A percentile compares a stretch with the other conserved stretches of the same genome.
Conservation (phyloP, 2,888 invertebrate species). For the Glomeris marginata region DNA sequence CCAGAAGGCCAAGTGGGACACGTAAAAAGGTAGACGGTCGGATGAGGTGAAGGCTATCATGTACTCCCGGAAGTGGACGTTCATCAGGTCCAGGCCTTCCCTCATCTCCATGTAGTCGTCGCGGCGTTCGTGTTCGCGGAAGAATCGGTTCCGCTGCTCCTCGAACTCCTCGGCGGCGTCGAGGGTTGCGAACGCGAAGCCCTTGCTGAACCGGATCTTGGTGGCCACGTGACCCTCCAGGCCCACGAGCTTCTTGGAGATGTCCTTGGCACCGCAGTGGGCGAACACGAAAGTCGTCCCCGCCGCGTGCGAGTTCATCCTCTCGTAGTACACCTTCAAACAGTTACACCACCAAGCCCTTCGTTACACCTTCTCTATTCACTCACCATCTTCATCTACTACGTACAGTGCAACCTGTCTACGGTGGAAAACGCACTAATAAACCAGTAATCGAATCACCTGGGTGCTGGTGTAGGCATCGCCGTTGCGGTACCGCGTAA, state of each 20-base stretch:
- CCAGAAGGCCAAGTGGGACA: conserved; percentile 59
- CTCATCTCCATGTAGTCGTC: conserved; percentile 77
- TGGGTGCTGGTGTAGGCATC: conserved; percentile 68
- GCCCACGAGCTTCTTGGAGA: conserved; percentile 52
- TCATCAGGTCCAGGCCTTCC: conserved; percentile 59
- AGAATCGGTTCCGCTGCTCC: conserved; percentile 62
- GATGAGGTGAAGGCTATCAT: conserved; percentile 35
- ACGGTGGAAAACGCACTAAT: too few relatives aligned
- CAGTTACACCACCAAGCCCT: conserved; percentile 5
- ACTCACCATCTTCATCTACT: too few relatives aligned
- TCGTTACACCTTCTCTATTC: too few relatives aligned
- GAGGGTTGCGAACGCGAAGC: conserved; percentile 63
- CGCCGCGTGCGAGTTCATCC: conserved; percentile 62
- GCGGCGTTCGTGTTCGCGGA: conserved; percentile 57
- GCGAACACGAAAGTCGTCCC: conserved; percentile 62
- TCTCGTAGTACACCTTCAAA: conserved; percentile 57
- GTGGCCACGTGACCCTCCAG: conserved; percentile 52
- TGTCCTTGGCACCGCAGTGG: conserved; percentile 58
- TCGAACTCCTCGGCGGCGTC: conserved; percentile 66
- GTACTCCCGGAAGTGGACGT: conserved; percentile 37
- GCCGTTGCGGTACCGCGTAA: conserved; percentile 62
- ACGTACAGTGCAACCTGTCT: too few relatives aligned
- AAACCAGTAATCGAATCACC: too few relatives aligned
- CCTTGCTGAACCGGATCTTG: conserved; percentile 61
- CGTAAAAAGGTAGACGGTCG: conserved; percentile 40